Conservation (phyloP, 1,140 invertebrate species). For the Drosophila simulans region DNA sequence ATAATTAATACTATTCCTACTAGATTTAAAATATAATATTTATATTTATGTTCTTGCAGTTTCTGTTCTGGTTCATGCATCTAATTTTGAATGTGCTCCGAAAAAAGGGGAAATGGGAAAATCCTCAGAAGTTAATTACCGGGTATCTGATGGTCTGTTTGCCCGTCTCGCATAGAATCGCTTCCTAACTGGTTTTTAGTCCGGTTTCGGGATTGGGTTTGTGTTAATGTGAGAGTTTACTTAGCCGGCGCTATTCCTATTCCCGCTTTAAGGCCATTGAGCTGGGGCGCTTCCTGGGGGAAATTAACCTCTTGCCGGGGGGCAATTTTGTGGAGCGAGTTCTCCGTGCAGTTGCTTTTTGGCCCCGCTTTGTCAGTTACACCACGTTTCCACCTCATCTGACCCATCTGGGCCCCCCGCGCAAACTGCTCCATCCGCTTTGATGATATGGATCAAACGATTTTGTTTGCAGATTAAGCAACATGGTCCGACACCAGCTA, state of each 20-base stretch:
- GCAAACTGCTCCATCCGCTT: not conserved
- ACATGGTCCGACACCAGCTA: conserved; percentile 59
- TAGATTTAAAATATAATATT: not conserved
- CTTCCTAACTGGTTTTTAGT: conserved; percentile 36
- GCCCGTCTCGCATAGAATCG: not conserved
- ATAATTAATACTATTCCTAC: not conserved
- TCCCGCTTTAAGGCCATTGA: conserved; percentile 74
- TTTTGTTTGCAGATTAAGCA: conserved; percentile 79
- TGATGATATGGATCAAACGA: conserved; percentile 78
- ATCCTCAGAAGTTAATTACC: not conserved
- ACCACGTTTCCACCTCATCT: conserved; percentile 2
- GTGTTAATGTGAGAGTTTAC: conserved; percentile 77
- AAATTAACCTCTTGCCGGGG: conserved; percentile 75
- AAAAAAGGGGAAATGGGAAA: conserved; percentile 12
- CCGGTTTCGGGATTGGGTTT: conserved; percentile 36
- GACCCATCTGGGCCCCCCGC: not conserved
- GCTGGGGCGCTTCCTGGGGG: conserved; percentile 70
- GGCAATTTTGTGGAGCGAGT: conserved; percentile 25
- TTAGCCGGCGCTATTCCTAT: conserved; percentile 65
- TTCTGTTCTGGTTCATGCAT: not conserved
- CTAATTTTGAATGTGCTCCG: conserved; percentile 5
- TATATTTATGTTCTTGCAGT: not conserved
- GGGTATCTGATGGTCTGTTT: conserved; percentile 35
- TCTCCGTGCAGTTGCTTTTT: conserved; percentile 34
- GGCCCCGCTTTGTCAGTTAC: conserved; percentile 40